These are phyloP conservation scores for Drosophila navojoa DNA, from an alignment of 1,140 invertebrate species.

Conservation along the genomic window DNA sequence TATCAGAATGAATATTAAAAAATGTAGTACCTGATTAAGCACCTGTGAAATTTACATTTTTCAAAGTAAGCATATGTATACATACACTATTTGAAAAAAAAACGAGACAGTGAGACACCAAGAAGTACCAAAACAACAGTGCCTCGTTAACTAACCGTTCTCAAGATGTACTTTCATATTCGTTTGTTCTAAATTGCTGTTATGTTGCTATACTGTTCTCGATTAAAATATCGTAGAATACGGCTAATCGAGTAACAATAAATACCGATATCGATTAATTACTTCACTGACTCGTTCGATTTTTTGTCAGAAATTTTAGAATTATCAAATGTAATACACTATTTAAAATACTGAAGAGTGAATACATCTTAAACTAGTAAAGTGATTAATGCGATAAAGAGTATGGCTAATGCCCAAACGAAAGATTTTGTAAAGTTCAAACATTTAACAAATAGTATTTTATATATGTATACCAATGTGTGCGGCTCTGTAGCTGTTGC, in stretches of 20 bases:
- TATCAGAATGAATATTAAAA: too few relatives aligned
- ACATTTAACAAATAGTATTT: conserved; percentile 10
- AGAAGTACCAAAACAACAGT: too few relatives aligned
- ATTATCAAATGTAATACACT: conserved; percentile 18
- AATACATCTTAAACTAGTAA: conserved; percentile 1
- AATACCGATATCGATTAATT: conserved; percentile 29
- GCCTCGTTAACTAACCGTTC: too few relatives aligned
- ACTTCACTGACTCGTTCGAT: conserved; percentile 31
- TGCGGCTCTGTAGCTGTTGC: conserved; percentile 42
- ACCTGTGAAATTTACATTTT: too few relatives aligned
- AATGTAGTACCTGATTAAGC: too few relatives aligned
- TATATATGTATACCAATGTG: conserved; percentile 19
- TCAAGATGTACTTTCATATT: too few relatives aligned
- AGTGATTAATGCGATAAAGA: neutral
- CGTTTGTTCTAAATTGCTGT: neutral
- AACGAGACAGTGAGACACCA: too few relatives aligned
- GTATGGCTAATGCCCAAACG: neutral
- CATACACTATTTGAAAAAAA: too few relatives aligned
- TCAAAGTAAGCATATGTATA: too few relatives aligned
- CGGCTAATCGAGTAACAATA: conserved; percentile 1
- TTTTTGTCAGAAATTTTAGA: conserved; percentile 38
- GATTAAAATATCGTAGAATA: neutral
- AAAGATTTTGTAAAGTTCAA: conserved; percentile 13
- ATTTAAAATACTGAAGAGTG: conserved; percentile 3
- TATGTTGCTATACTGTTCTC: neutral